Conservation (phyloP, 2,888 invertebrate species). For the Phytoseiulus persimilis region DNA sequence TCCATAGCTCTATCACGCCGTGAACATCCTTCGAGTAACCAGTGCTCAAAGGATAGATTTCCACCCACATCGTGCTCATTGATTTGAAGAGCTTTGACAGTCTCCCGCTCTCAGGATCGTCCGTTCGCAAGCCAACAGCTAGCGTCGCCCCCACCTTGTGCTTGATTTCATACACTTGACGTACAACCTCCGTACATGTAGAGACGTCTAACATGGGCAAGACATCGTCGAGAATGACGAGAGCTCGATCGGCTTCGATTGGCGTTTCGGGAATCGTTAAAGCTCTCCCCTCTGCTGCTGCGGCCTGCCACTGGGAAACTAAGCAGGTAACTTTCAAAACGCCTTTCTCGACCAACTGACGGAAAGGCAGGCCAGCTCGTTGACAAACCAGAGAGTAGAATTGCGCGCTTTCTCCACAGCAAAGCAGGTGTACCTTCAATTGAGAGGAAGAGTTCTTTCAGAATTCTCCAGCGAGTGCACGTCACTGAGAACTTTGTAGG, state of each 20-base stretch:
- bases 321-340: not conserved
- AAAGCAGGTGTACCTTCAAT: not conserved
- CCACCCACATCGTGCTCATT: conserved; percentile 16
- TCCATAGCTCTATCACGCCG: not conserved
- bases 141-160: not conserved
- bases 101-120: not conserved
- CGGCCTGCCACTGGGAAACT: not conserved
- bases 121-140: not conserved
- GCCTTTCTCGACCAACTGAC: not conserved
- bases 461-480: no score
- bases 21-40: conserved; percentile 31
- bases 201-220: not conserved
- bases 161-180: not conserved
- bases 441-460: no score
- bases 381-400: conserved; percentile 9
- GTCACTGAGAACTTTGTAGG: no score
- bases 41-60: conserved; percentile 7
- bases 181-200: not conserved
- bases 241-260: not conserved
- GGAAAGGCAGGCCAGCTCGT: not conserved
- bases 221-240: conserved; percentile 7
- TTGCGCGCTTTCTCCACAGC: conserved; percentile 16
- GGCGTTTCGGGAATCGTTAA: not conserved
- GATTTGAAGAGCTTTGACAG: not conserved
- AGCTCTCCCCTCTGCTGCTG: not conserved